Evolutionary conservation across 1,140 invertebrate genomes (phyloP), one percentile per base, ranked within the genome.

Genomic region (Monochamus saltuarius): DNA sequence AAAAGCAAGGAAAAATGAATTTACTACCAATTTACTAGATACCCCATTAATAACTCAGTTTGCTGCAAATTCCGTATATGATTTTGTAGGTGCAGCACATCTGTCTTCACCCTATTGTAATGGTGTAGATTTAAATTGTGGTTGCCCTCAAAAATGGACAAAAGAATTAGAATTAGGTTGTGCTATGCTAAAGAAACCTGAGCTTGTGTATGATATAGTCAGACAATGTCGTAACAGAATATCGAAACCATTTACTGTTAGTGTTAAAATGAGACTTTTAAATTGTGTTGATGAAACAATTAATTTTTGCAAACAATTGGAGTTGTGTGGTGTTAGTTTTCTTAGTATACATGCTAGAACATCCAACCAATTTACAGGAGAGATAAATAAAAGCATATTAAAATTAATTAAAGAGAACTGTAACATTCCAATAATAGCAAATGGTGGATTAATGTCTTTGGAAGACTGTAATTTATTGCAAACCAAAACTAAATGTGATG

Each of bases 71-170:
- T 88, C 87, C 75, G 76, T 85, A 0, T 73, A 85, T 59, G 93
- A 97, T 74, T 95, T 98, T 79, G 84, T 91, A 6, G 81, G 84
- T 68, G 94, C 95, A 42, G 83, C 94, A 13, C 86, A 91, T 80
- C 79, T 97, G 62, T 85, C 97, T 43, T 86, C 87, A 67, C 87
- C 88, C 80, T 97, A 89, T 81, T 86, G 87, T 47, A 88, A 94
- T 83, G 96, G 95, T 17, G 88, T 96, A 2, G 95, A 98, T 81
- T 79, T 99, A 35, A 99, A 98, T 75, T 98, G 95, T 82, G 96
- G 97, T 7, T 98, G 97, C 72, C 96, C 97, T 9, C 96, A 99
- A 78, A 83, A 87, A 59, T 98, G 95, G 95, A 95, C 95, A 0
- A 89, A 94, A 74, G 84, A 89, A 71, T 89, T 95, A 74, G 93